Evolutionary conservation across 2,113 vertebrate species (phyloP), one percentile per base, ranked within the genome.

Genomic region (Cyanoliseus patagonus): DNA sequence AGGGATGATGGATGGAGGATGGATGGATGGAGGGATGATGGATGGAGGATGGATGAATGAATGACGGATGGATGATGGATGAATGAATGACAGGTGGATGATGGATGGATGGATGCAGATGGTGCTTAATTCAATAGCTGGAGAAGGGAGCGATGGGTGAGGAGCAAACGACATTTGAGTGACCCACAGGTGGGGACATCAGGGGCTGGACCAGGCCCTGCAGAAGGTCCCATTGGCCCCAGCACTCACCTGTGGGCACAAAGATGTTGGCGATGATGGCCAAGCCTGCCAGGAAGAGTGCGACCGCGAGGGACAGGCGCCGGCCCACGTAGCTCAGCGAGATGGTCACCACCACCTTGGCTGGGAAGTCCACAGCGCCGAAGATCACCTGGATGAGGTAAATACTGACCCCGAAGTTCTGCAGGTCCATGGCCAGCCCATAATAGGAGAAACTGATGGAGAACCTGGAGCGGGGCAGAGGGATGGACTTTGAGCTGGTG

Each of bases 371-470:
- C 4, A 99, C 98, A 0, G 98, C 98, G 2, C 98, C 99, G 1
- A 99, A 99, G 86, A 99, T 99, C 68, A 99, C 94, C 97, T 99
- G 99, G 83, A 99, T 98, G 63, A 99, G 97, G 97, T 99, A 99
- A 90, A 99, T 98, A 97, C 97, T 99, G 83, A 99, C 98, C 6
- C 99, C 99, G 1, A 99, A 99, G 95, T 99, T 99, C 92, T 99
- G 99, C 68, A 99, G 97, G 78, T 99, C 99, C 99, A 99, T 99
- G 24, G 98, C 98, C 95, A 99, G 76, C 28, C 99, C 98, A 0
- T 99, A 99, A 96, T 99, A 99, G 5, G 99, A 98, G 96, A 99
- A 99, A 53, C 99, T 99, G 57, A 98, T 99, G 59, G 99, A 98
- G 96, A 98, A 98, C 98, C 98, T 98, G 90, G 55, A 28, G 70